Base-by-base conservation (phyloP, 1,140 invertebrate genomes). In the Saccostrea glomerata region DNA sequence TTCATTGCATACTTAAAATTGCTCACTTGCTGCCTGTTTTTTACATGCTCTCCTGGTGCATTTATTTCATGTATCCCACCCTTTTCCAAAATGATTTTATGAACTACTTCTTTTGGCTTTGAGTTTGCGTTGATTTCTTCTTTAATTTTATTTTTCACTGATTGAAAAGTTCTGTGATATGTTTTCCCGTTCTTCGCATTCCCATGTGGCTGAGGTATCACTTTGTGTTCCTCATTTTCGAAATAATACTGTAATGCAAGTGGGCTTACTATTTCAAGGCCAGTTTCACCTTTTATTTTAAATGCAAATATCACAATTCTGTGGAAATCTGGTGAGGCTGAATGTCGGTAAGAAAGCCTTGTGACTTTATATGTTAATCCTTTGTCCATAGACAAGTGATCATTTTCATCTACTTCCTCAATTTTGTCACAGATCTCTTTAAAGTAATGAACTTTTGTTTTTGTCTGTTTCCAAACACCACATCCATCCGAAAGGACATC, bases 141-240 rank as follows among this genome's bases (percentile, higher is more conserved):
- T 25, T 83, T 83, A 83, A 77, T 83, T 40, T 83, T 83, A 3
- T 15, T 83, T 55, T 83, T 83, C n/a, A 55, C 54, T 40, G 82
- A 83, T 40, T 40, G 6, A 11, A 40, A 83, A 9, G 82, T 83
- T 83, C 82, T 83, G 30, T 36, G 30, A 36, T 36, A 36, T 36
- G 30, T 36, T 36, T 36, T 36, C 30, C 30, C 30, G 30, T 36
- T 36, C 82, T 83, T 83, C 9, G 1, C 4, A 20, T 47, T 47
- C 17, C 82, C 40, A 83, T 40, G 82, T 40, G 82, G 82, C 17
- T 20, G 36, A 23, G 82, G 36, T n/a, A 20, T n/a, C 36, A 83
- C n/a, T 40, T 40, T 55, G 6, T 55, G 82, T 40, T 83, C 40
- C 25, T 83, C 82, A 47, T 55, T 55, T 47, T 83, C 82, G 25